phyloP scores from a whole-genome alignment of 2,113 vertebrate genomes.

The Epinephelus moara region DNA sequence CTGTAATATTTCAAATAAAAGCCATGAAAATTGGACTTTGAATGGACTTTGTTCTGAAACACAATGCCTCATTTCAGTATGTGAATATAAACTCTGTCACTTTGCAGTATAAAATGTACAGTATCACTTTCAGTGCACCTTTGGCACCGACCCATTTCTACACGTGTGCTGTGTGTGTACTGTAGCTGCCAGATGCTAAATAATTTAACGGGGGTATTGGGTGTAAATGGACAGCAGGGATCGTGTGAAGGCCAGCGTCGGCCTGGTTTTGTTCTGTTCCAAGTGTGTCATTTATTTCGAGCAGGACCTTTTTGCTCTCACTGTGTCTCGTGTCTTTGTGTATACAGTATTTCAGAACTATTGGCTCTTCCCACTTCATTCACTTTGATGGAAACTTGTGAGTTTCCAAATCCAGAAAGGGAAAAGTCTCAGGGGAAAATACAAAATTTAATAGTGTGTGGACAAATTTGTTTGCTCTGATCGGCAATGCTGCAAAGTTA shows the following conservation, averaged over 20 bases:
- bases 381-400: not conserved
- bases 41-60: not conserved
- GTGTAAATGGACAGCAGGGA: conserved; percentile 29
- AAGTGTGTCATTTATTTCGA: conserved; percentile 37
- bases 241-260: conserved; percentile 24
- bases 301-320: not conserved
- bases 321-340: not conserved
- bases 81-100: conserved; percentile 1
- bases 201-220: conserved; percentile 60
- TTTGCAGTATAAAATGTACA: not conserved
- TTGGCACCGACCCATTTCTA: conserved; percentile 12
- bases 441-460: too few species aligned
- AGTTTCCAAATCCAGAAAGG: not conserved
- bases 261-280: conserved; percentile 6
- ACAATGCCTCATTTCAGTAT: not conserved
- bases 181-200: conserved; percentile 53
- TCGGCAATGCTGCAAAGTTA: too few species aligned
- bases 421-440: too few species aligned
- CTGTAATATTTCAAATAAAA: conserved; percentile 17
- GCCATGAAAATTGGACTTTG: not conserved
- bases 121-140: conserved; percentile 10
- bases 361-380: not conserved
- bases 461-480: too few species aligned
- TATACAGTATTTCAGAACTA: not conserved
- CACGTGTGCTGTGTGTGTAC: conserved; percentile 36